These are phyloP conservation scores for Sclerurus mexicanus DNA, from an alignment of 2,113 vertebrate species.

Conservation along the genomic window DNA sequence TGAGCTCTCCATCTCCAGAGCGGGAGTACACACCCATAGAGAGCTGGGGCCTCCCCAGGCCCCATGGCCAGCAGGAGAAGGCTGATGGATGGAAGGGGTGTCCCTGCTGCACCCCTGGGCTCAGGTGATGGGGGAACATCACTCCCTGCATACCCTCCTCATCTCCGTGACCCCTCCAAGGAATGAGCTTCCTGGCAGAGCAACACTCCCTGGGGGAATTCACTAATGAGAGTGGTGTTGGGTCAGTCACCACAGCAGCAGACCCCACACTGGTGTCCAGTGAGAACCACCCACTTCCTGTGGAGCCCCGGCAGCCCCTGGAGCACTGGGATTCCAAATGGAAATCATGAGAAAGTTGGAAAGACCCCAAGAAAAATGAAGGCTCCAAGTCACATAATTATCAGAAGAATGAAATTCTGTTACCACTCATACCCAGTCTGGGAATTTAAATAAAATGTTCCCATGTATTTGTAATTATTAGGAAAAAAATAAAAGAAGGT, in stretches of 20 bases:
- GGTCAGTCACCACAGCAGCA: not conserved
- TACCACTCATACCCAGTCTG: not conserved
- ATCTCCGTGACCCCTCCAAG: rapidly evolving
- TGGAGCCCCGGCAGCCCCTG: not conserved
- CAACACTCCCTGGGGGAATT: not conserved
- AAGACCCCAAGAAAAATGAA: not conserved
- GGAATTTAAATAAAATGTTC: slow-evolving; percentile 35
- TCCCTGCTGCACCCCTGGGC: not conserved
- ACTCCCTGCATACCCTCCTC: not conserved
- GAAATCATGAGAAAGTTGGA: not conserved
- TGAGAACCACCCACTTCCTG: not conserved
- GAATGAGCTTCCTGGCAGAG: not conserved
- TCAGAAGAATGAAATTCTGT: slow-evolving; percentile 1
- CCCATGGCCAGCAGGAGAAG: rapidly evolving
- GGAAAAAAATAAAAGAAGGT: not conserved
- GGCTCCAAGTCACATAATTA: not conserved
- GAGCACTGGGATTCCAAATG: not conserved
- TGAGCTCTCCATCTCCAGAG: not conserved
- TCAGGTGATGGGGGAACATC: not conserved
- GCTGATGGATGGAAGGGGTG: not conserved
- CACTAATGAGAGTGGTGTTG: not conserved
- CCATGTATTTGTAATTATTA: not conserved
- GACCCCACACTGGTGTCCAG: rapidly evolving
- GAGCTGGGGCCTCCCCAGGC: not conserved
- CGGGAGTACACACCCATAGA: rapidly evolving